Base-by-base conservation (phyloP, 2,888 invertebrate genomes). In the Arenicola marina region DNA sequence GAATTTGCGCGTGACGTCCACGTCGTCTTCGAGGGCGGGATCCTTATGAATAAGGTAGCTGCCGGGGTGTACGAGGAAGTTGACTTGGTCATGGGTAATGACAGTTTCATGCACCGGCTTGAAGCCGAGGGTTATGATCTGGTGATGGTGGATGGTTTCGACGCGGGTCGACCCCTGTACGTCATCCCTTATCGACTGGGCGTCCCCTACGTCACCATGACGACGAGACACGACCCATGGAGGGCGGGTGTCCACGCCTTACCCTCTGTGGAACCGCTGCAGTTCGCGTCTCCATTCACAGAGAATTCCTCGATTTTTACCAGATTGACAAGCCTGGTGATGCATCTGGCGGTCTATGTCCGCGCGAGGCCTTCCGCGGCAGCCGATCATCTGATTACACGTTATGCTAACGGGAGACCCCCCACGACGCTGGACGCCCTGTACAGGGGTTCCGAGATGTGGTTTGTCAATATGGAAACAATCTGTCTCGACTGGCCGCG, bases 131-230 rank as follows among this genome's bases (percentile, higher is more conserved):
- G 56, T 15, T 62, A 59, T 45, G 62, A 62, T 31, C 24, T 65
- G 18, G 62, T 56, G 1, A 62, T 65, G n/a, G 44, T 65, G 32
- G 62, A 65, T 31, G 65, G 62, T 28, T 34, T 62, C 33, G 33
- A 44, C 15, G 26, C 43, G n/a, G 34, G 38, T 7, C 51, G 62
- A 2, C 56, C 48, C 24, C 32, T 44, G 26, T 65, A 55, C 31
- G 33, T 55, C 21, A 43, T 65, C 7, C 62, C 59, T 2, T 59
- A 59, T 28, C 29, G 51, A 4, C 33, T 62, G 21, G 15, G 38
- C 0, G 31, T 65, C 18, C 48, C 51, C 4, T 57, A 62, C 48
- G 29, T 62, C 18, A 45, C 48, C 0, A 29, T 62, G 26, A 56
- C 43, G 18, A 31, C 62, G 26, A 7, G 51, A 2, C 55, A 55